Evolutionary conservation across 2,888 invertebrate genomes (phyloP), one percentile per base, ranked within the genome.

Genomic region (Cancer borealis): DNA sequence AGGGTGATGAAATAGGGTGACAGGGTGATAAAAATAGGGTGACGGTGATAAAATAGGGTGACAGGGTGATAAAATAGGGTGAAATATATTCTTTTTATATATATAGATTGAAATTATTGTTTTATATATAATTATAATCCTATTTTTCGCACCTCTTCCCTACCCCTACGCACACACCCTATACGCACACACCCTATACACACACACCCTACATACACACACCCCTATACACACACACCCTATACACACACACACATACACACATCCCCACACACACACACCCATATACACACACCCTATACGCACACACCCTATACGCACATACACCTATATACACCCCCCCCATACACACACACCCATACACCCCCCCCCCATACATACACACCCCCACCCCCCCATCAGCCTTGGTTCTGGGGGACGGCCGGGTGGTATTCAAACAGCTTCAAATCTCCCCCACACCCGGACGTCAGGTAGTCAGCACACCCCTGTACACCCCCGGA

Each of bases 331-430:
- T n/a, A n/a, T n/a, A n/a, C n/a, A n/a, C n/a, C n/a, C n/a, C n/a
- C n/a, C n/a, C n/a, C n/a, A n/a, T n/a, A n/a, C n/a, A 79, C 73
- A 5, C 3, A n/a, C 3, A 3, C 26, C 66, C 66, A 10, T 3
- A 49, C 90, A 26, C n/a, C n/a, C n/a, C n/a, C 14, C 39, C 54
- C 30, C 12, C 54, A n/a, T 21, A n/a, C n/a, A n/a, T 4, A 0
- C 2, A n/a, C n/a, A n/a, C n/a, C n/a, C 30, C 30, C 54, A 1
- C n/a, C 4, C n/a, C 26, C 60, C 60, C 47, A 17, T n/a, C 94
- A 12, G 96, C 96, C 8, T 96, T 97, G 2, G 96, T 97, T 8
- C 96, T 97, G 96, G 97, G 96, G 93, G 97, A 97, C 96, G 96
- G 97, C 21, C 96, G 96, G 87, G 96, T 97, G 10, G 96, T 97